These are phyloP conservation scores for Mormyrus iriodes DNA, from an alignment of 2,113 vertebrate genomes.

Conservation along the genomic window DNA sequence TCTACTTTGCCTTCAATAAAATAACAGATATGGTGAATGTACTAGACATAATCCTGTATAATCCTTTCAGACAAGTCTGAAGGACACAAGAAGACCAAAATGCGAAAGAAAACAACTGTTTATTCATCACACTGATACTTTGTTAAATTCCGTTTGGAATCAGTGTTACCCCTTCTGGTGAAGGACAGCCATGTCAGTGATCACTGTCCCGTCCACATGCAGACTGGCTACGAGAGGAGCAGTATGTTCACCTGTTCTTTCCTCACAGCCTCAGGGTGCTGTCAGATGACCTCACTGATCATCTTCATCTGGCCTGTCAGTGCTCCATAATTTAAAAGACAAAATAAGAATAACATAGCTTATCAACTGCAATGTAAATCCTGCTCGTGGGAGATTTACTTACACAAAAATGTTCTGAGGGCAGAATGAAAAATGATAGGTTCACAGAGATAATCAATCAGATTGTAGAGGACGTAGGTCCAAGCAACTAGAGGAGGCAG, in stretches of 20 bases:
- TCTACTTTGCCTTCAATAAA: neutral
- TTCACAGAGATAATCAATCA: no score
- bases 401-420: no score
- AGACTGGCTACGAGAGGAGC: neutral
- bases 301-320: neutral
- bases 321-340: neutral
- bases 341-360: neutral
- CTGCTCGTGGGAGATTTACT: no score
- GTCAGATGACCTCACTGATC: neutral
- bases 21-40: neutral
- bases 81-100: neutral
- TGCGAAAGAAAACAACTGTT: neutral
- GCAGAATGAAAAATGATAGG: no score
- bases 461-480: no score
- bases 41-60: neutral
- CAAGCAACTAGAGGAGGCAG: no score
- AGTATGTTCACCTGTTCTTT: neutral
- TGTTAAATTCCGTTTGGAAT: neutral
- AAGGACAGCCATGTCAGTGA: neutral
- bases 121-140: neutral
- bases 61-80: neutral
- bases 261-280: neutral
- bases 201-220: neutral
- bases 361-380: neutral
- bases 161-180: neutral